Conservation (phyloP, 2,888 invertebrate genomes). For the Eremobia ochroleuca region DNA sequence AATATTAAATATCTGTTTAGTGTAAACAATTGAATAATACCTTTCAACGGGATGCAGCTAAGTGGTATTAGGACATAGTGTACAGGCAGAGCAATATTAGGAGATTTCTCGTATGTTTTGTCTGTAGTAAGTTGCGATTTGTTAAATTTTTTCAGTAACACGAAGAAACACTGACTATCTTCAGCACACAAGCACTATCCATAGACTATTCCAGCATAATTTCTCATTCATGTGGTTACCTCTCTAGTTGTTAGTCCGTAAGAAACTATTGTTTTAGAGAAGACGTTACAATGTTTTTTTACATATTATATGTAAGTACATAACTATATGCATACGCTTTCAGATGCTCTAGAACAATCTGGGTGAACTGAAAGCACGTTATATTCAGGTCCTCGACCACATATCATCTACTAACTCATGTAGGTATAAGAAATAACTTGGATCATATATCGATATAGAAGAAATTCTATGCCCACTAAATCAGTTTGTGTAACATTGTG, state of each 20-base stretch:
- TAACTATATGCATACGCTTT: background rate
- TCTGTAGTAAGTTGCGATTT: background rate
- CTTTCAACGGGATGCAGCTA: background rate
- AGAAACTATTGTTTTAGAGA: background rate
- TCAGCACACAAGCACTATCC: background rate
- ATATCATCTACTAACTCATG: conserved; percentile 31
- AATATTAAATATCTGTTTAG: background rate
- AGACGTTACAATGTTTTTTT: background rate
- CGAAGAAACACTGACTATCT: background rate
- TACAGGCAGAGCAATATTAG: background rate
- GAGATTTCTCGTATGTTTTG: background rate
- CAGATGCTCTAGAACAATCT: background rate
- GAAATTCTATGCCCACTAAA: conserved; percentile 72
- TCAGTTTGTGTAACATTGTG: conserved; percentile 64
- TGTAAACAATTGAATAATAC: background rate
- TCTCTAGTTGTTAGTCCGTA: background rate
- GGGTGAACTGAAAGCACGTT: background rate
- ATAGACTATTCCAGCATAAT: background rate
- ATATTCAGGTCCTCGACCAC: conserved; percentile 6
- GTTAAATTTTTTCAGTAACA: background rate
- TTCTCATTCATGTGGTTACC: background rate
- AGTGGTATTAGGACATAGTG: background rate
- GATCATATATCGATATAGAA: conserved; percentile 63
- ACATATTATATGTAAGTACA: background rate
- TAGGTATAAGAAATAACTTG: conserved; percentile 34